Conservation (phyloP, 2,113 vertebrate genomes). For the Ardeotis arabs region DNA sequence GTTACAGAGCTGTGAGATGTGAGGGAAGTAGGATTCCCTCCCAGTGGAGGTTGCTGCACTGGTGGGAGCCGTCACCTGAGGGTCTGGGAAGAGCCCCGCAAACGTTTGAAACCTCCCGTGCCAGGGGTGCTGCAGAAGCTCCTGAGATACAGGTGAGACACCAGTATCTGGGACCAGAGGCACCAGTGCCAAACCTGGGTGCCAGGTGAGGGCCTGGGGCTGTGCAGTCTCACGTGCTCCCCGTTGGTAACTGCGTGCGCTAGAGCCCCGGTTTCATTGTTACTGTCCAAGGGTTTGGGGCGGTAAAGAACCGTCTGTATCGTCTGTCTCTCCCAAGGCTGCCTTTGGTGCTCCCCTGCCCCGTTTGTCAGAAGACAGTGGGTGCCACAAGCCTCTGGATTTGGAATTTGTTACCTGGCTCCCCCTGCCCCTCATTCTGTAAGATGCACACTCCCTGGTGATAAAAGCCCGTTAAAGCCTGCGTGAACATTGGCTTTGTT, state of each 20-base stretch:
- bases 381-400: neutral
- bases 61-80: rapidly evolving
- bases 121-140: neutral
- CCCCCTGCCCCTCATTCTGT: neutral
- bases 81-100: neutral
- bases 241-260: neutral
- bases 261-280: neutral
- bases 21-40: neutral
- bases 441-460: neutral
- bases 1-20: rapidly evolving
- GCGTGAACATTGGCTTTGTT: neutral
- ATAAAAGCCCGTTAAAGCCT: neutral
- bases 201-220: rapidly evolving
- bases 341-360: neutral
- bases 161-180: neutral
- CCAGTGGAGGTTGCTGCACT: no score
- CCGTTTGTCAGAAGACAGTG: neutral
- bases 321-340: neutral
- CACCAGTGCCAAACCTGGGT: neutral
- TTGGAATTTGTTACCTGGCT: neutral
- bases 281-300: neutral
- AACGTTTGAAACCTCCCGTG: no score
- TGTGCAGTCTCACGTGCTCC: neutral
- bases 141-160: rapidly evolving
- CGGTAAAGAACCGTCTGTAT: neutral